Evolutionary conservation across 1,140 invertebrate genomes (phyloP).

Genomic region (Drosophila melanogaster): Release_6_plus_ISO1_MT NC_004354.4:15022001-15022500

Average conservation of each 20-base stretch:
- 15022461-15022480: too few relatives aligned
- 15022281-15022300: neutral
- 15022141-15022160: neutral
- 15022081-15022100: conserved; percentile 14
- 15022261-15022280: neutral
- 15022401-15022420: too few relatives aligned
- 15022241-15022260: neutral
- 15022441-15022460: too few relatives aligned
- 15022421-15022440: too few relatives aligned
- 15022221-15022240: conserved; percentile 34
- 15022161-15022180: conserved; percentile 17
- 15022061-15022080: conserved; percentile 31
- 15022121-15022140: conserved; percentile 2
- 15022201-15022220: neutral
- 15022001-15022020: conserved; percentile 4
- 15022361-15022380: too few relatives aligned
- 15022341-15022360: conserved; percentile 62
- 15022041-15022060: conserved; percentile 7
- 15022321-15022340: conserved; percentile 48
- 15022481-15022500: too few relatives aligned
- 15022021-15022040: conserved; percentile 12
- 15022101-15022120: conserved; percentile 16
- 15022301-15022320: conserved; percentile 45
- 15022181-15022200: conserved; percentile 58
- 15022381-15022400: too few relatives aligned